Percentiles rank a stretch among this genome's conserved stretches.
These are phyloP conservation scores for Pelobates cultripes DNA, from an alignment of 2,797 vertebrate genomes.

Conservation along the genomic window DNA sequence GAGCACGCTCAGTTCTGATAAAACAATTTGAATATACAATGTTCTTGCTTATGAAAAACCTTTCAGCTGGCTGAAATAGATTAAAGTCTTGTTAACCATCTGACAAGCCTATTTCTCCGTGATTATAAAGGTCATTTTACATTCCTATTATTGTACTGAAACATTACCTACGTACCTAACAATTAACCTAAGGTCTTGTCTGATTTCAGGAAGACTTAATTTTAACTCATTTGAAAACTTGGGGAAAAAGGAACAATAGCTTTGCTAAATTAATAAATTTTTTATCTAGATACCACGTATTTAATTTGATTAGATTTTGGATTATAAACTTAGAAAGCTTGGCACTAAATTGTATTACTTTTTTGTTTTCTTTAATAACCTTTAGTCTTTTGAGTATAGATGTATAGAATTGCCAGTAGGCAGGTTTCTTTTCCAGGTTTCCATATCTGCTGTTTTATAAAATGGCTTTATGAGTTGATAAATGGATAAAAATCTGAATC, in stretches of 20 bases:
- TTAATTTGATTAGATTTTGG: too few relatives aligned
- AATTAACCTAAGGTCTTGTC: conserved; percentile 54
- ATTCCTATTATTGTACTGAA: conserved; percentile 47
- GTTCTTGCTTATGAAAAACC: conserved; percentile 41
- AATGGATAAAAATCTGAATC: too few relatives aligned
- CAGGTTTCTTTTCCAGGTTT: too few relatives aligned
- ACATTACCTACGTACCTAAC: conserved; percentile 47
- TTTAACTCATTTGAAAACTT: conserved; percentile 26
- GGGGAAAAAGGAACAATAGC: not conserved
- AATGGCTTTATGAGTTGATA: too few relatives aligned
- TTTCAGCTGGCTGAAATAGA: conserved; percentile 38
- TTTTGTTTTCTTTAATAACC: too few relatives aligned
- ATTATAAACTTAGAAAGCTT: too few relatives aligned
- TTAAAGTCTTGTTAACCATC: conserved; percentile 51
- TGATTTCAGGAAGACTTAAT: conserved; percentile 34
- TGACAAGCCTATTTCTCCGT: conserved; percentile 38
- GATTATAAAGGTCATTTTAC: conserved; percentile 52
- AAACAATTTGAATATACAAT: conserved; percentile 53
- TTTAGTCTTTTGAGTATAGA: too few relatives aligned
- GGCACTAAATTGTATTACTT: too few relatives aligned
- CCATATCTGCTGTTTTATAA: too few relatives aligned
- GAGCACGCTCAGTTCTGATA: conserved; percentile 43
- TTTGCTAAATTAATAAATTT: not conserved
- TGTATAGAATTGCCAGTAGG: too few relatives aligned
- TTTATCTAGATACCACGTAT: too few relatives aligned